Base-by-base conservation (phyloP, 2,888 invertebrate species). In the Hermodice carunculata region DNA sequence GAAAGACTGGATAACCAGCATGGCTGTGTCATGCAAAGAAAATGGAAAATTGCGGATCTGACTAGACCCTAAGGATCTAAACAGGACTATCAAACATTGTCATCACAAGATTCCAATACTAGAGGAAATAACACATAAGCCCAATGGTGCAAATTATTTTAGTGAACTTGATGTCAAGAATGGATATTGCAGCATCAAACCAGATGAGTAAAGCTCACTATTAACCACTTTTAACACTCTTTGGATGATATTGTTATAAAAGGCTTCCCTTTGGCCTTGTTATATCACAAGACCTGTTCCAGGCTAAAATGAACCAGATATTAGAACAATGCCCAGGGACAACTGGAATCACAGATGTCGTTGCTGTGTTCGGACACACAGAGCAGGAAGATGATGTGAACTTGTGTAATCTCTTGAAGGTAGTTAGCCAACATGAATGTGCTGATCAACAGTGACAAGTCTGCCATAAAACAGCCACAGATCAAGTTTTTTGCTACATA, bases 401-500 rank as follows among this genome's bases (percentile, higher is more conserved):
- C 29, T 11, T 57, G 28, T 26, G 44, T 28, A 22, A 43, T 5
- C 44, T 44, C 28, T 44, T 57, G 57, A 8, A 8, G 11, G 24
- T 17, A 22, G 61, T 52, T 11, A 4, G 29, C 14, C 19, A 6
- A 5, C 28, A 51, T 24, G 61, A 52, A 8, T 42, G n/a, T 60
- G 6, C 40, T 60, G 5, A 19, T 60, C 26, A 60, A 40, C 19
- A 5, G 8, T 3, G 24, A 22, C 5, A 60, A 52, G 29, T 53
- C 26, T 28, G 40, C n/a, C 8, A 46, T 64, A n/a, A 52, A 43
- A 26, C 14, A 14, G n/a, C 44, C 34, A 2, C 52, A 67, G 26
- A 62, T 70, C 28, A 42, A 53, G 1, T 69, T 71, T 56, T 61
- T 66, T 37, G 69, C 70, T 5, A 56, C 32, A 11, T 31, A 58